Conservation (phyloP, 2,797 vertebrate genomes). For the Adrianichthys oophorus region DNA sequence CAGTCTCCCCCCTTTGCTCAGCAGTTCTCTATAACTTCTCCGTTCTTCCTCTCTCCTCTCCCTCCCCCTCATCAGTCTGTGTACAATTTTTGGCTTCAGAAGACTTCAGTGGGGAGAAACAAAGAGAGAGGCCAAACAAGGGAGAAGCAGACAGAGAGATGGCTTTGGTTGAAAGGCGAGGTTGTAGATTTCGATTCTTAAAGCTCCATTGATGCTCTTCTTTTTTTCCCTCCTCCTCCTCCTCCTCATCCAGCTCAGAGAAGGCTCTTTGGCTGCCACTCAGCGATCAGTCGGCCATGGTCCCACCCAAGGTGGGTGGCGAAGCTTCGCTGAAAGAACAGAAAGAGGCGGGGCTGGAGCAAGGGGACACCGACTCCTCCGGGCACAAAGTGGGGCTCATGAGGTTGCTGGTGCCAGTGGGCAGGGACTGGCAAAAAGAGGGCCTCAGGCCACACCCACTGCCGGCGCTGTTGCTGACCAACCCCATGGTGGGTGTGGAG, state of each 20-base stretch:
- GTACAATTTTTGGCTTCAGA: conserved; percentile 80
- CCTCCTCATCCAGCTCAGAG: conserved; percentile 55
- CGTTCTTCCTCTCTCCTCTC: conserved; percentile 54
- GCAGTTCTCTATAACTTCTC: conserved; percentile 67
- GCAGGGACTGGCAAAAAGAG: conserved; percentile 68
- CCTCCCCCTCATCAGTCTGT: conserved; percentile 54
- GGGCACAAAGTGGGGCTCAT: conserved; percentile 81
- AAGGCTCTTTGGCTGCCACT: conserved; percentile 46
- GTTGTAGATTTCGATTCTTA: conserved; percentile 70
- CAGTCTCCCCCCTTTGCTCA: conserved; percentile 51
- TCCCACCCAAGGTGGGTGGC: conserved; percentile 81
- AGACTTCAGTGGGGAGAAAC: conserved; percentile 53
- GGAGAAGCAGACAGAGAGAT: conserved; percentile 75
- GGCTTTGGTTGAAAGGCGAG: conserved; percentile 83
- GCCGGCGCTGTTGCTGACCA: conserved; percentile 62
- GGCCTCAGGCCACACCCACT: conserved; percentile 59
- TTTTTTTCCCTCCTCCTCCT: conserved; percentile 37
- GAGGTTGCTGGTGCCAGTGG: conserved; percentile 67
- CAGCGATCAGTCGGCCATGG: conserved; percentile 81
- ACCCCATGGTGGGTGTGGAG: conserved; percentile 68
- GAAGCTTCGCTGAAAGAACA: conserved; percentile 80
- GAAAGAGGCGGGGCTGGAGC: conserved; percentile 84
- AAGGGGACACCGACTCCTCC: conserved; percentile 76
- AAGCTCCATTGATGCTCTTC: conserved; percentile 56
- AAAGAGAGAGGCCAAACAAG: conserved; percentile 45